phyloP scores from a whole-genome alignment of 2,888 invertebrate species.

The Liodrosophila aerea region DNA sequence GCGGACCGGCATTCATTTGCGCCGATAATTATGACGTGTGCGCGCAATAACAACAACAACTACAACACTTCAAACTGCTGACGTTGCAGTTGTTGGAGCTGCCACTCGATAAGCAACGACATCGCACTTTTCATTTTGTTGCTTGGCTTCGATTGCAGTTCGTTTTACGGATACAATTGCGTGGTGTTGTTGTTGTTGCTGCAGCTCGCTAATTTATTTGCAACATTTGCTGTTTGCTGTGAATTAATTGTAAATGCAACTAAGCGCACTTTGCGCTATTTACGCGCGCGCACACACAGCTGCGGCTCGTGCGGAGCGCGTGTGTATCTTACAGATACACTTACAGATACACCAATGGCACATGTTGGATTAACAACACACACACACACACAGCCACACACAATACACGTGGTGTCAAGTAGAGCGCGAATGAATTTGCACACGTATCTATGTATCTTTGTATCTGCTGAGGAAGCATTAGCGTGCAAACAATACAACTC shows the following conservation, averaged over 20 bases:
- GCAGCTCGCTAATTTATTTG: constrained; percentile 73
- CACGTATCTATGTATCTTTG: not conserved
- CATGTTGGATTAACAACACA: constrained; percentile 43
- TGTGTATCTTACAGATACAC: constrained; percentile 6
- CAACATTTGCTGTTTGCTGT: constrained; percentile 76
- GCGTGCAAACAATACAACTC: constrained; percentile 41
- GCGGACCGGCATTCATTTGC: constrained; percentile 57
- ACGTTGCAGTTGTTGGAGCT: constrained; percentile 46
- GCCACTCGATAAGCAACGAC: constrained; percentile 59
- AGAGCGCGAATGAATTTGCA: constrained; percentile 49
- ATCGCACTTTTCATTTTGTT: constrained; percentile 63
- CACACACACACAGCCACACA: constrained; percentile 27
- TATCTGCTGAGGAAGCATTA: constrained; percentile 48
- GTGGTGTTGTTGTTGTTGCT: constrained; percentile 26
- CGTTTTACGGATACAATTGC: constrained; percentile 2
- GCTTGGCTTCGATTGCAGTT: constrained; percentile 54
- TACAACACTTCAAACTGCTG: constrained; percentile 27
- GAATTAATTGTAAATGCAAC: constrained; percentile 75
- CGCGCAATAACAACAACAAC: constrained; percentile 48
- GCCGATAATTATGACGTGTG: constrained; percentile 72
- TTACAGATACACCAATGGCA: constrained; percentile 12
- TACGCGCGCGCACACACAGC: constrained; percentile 43
- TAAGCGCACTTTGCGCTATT: constrained; percentile 73
- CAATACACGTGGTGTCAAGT: constrained; percentile 55
- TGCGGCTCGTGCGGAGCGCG: constrained; percentile 2